Evolutionary conservation across 2,113 vertebrate genomes (phyloP).

Genomic region (Scomber colias): DNA sequence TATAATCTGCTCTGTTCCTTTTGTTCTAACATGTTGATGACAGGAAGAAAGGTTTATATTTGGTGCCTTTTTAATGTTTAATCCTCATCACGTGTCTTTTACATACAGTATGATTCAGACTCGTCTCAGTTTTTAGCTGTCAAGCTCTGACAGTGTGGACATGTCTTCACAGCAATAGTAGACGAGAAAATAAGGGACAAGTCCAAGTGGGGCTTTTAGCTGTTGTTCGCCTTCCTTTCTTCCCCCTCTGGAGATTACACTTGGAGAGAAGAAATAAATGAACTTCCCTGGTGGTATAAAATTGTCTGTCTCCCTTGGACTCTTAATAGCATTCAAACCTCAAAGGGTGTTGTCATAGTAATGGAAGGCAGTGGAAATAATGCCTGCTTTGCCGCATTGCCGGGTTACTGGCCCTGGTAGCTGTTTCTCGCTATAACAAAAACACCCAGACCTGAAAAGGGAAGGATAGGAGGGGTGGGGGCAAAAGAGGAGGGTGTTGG

Average conservation of each 20-base stretch:
- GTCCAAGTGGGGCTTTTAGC: conserved; percentile 44
- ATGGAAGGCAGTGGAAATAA: conserved; percentile 77
- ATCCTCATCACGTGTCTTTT: conserved; percentile 9
- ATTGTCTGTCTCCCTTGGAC: conserved; percentile 65
- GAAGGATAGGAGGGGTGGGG: background rate
- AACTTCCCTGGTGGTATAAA: conserved; percentile 69
- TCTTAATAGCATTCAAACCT: conserved; percentile 72
- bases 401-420: conserved; percentile 59
- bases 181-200: conserved; percentile 23
- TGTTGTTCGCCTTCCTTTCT: background rate
- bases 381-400: conserved; percentile 74
- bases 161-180: conserved; percentile 5
- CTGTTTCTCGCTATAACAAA: conserved; percentile 45
- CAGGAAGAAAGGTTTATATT: conserved; percentile 5
- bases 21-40: background rate
- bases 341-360: conserved; percentile 82
- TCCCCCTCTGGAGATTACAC: conserved; percentile 52
- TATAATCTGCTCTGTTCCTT: background rate
- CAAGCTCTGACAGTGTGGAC: conserved; percentile 12
- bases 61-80: conserved; percentile 12
- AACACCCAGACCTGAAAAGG: conserved; percentile 53
- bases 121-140: conserved; percentile 24
- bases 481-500: conserved; percentile 4
- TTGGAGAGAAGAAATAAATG: conserved; percentile 70
- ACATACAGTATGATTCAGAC: background rate